Conservation (phyloP, 64 coral and sea anemone species). For the Montipora cactus region DNA sequence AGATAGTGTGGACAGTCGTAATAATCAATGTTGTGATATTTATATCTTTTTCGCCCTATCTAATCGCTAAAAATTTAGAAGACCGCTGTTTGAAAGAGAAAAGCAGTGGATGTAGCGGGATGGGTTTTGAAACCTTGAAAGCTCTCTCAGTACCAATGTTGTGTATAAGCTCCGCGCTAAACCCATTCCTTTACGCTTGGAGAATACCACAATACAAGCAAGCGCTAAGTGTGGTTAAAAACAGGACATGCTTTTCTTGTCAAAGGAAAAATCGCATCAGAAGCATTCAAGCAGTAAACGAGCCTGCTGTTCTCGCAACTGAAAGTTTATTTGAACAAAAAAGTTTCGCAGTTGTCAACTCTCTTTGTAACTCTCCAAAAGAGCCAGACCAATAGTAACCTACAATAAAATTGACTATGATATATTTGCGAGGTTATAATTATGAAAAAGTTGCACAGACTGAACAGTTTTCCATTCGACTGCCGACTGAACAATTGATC, state of each 20-base stretch:
- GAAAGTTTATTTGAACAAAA: conserved; percentile 22
- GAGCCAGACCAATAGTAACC: too few species aligned
- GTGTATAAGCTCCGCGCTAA: conserved; percentile 59
- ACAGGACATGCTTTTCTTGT: background rate
- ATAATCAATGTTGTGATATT: conserved; percentile 70
- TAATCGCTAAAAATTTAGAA: conserved; percentile 54
- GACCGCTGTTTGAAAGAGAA: conserved; percentile 34
- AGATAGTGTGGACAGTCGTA: conserved; percentile 62
- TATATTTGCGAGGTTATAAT: too few species aligned
- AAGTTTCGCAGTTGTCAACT: background rate
- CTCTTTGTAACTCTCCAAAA: too few species aligned
- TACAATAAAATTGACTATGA: too few species aligned
- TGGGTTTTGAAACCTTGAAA: conserved; percentile 5
- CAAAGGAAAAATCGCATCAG: background rate
- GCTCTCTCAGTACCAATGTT: conserved; percentile 56
- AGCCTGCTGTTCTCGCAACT: conserved; percentile 3
- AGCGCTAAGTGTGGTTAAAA: conserved; percentile 38
- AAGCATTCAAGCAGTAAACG: background rate
- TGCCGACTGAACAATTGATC: too few species aligned
- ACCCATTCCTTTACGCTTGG: conserved; percentile 82
- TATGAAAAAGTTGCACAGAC: too few species aligned
- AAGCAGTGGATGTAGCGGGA: conserved; percentile 28
- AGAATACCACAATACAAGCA: conserved; percentile 65
- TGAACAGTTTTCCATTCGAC: too few species aligned
- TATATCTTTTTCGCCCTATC: conserved; percentile 61